Evolutionary conservation across 2,113 vertebrate species (phyloP), one percentile per base, ranked within the genome.

Genomic region (Dipodomys ordii): DNA sequence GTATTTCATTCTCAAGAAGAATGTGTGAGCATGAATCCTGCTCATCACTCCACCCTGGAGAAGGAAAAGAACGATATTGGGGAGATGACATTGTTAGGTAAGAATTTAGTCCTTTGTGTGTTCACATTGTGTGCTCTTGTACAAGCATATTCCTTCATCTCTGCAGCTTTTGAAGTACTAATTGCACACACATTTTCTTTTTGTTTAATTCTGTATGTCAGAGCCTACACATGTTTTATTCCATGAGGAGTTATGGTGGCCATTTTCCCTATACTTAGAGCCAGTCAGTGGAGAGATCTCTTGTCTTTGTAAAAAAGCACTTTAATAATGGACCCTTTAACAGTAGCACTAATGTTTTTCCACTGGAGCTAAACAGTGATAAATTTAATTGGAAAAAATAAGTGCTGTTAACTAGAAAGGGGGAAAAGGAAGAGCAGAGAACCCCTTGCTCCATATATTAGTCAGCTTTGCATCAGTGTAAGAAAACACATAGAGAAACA

Each of bases 1-100:
- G 49, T 97, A 44, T 96, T 93, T 95, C 94, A 97, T 72, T 97
- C 92, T 49, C 95, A 97, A 82, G 97, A 97, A 90, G 97, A 97
- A 83, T 96, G 91, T 88, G 91, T 97, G 64, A 96, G 88, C 68
- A 32, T 94, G 92, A 90, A 96, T 91, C 87, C 57, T 93, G 74
- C 19, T 92, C 95, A 94, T 7, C 78, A 92, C 30, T 62, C 83
- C 46, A 32, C 80, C 28, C 86, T 87, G 86, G 95, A 95, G 46
- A 96, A 95, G 78, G 83, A 96, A 79, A 88, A 82, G 68, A 35
- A 74, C 5, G 32, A 39, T 68, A 74, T 96, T 35, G 96, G 95
- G 16, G 91, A 97, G 76, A 97, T 96, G 96, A 65, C 62, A 46
- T 83, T 96, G 72, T 64, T 93, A 3, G 95, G 96, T 96, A 96